These are phyloP conservation scores for Coptodon rendalli DNA, from an alignment of 2,113 vertebrate species.

Conservation along the genomic window DNA sequence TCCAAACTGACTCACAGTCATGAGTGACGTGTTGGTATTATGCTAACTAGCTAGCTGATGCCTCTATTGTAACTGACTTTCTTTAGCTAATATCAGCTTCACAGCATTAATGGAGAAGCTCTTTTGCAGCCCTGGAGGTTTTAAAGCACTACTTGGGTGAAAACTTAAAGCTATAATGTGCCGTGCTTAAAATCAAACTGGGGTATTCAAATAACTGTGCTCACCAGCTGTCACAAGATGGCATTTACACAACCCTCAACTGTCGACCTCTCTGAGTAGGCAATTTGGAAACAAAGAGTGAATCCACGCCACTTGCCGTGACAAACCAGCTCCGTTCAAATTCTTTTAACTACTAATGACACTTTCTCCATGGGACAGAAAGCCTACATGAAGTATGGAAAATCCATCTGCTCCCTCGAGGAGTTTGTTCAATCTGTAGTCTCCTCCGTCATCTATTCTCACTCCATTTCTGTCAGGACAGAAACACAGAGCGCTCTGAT, in stretches of 20 bases:
- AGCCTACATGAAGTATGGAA: not conserved
- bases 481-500: conserved; percentile 40
- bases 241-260: not conserved
- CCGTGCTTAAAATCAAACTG: not conserved
- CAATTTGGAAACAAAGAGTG: not conserved
- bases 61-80: not conserved
- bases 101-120: not conserved
- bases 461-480: conserved; percentile 72
- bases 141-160: not conserved
- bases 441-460: not conserved
- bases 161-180: not conserved
- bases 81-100: not conserved
- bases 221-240: not conserved
- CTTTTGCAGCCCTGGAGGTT: not conserved
- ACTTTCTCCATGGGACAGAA: conserved; percentile 33
- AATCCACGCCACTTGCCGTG: not conserved
- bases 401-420: conserved; percentile 14
- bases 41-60: not conserved
- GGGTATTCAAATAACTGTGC: not conserved
- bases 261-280: not conserved
- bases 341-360: not conserved
- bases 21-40: not conserved
- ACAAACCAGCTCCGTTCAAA: not conserved
- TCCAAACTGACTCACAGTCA: not conserved
- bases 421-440: conserved; percentile 20